A percentile compares a stretch with the other conserved stretches of the same genome.
Evolutionary conservation across 2,888 invertebrate genomes (phyloP).

Genomic region (Ophion obscuratus): DNA sequence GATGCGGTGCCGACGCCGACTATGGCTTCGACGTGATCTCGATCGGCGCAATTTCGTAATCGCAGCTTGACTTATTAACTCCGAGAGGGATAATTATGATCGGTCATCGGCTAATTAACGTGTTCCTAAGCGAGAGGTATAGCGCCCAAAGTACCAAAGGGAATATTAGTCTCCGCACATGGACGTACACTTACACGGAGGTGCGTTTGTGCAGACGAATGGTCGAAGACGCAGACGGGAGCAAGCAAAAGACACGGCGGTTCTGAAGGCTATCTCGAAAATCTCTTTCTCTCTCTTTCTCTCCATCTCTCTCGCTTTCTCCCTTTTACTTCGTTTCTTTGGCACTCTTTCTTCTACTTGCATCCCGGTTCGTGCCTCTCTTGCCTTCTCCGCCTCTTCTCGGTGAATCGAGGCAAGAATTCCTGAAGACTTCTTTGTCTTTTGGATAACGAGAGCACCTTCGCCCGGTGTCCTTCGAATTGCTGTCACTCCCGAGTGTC

Average conservation of each 20-base stretch:
- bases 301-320: constrained; percentile 47
- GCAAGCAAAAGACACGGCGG: constrained; percentile 51
- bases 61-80: constrained; percentile 74
- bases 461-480: constrained; percentile 15
- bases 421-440: constrained; percentile 45
- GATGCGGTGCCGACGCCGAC: constrained; percentile 41
- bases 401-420: constrained; percentile 31
- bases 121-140: constrained; percentile 66
- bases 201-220: neutral
- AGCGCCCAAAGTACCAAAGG: constrained; percentile 40
- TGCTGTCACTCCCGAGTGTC: constrained; percentile 40
- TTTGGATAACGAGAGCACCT: constrained; percentile 17
- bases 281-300: constrained; percentile 47
- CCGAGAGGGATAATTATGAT: constrained; percentile 75
- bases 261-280: constrained; percentile 58
- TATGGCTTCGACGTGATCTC: constrained; percentile 50
- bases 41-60: constrained; percentile 72
- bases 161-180: constrained; percentile 24
- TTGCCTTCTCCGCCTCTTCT: constrained; percentile 53
- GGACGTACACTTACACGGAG: neutral
- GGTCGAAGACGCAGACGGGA: constrained; percentile 17
- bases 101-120: constrained; percentile 76
- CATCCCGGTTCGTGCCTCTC: constrained; percentile 59
- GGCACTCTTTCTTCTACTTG: constrained; percentile 59
- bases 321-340: constrained; percentile 57